Base-by-base conservation (phyloP, 2,797 vertebrate genomes). In the Meda fulgida region DNA sequence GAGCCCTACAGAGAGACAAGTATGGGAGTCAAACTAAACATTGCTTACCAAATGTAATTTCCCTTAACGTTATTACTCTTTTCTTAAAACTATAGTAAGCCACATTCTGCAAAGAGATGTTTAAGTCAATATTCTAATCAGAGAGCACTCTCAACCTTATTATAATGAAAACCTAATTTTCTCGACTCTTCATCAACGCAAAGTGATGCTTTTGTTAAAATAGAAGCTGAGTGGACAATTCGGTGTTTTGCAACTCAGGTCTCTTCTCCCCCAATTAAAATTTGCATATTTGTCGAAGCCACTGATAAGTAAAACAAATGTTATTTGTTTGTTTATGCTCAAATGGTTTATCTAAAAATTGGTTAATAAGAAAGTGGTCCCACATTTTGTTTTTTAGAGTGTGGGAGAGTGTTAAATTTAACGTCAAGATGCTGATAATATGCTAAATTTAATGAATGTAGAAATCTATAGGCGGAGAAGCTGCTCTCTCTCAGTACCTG, bases 1-100 rank as follows among this genome's bases (percentile, higher is more conserved):
- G 98, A 98, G 96, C 97, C 97, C 97, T 99, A 99, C 98, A 99
- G 97, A 98, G 98, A 99, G 97, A 99, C 98, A 98, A 99, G 97
- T 99, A 99, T 99, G 98, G 98, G 97, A 98, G 97, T 99, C 98
- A 99, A 98, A 97, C 97, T 99, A 99, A 99, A 99, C 97, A 98
- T 99, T 99, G 97, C 98, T 97, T 98, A 99, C 97, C 98, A 99
- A 99, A 99, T 99, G 98, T 99, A 99, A 99, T 99, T 98, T 96
- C 96, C 96, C 97, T 97, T 95, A 96, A 97, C 95, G 97, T 98
- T 97, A 60, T 71, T 79, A 67, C 75, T 83, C 31, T 84, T 77
- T 84, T n/a, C 34, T 48, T 84, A 10, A 78, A 77, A 53, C n/a
- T 40, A 9, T 58, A 77, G 31, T 2, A 13, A 65, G 53, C 23